Conservation (phyloP, 1,140 invertebrate genomes). For the Thaumatotibia leucotreta region DNA sequence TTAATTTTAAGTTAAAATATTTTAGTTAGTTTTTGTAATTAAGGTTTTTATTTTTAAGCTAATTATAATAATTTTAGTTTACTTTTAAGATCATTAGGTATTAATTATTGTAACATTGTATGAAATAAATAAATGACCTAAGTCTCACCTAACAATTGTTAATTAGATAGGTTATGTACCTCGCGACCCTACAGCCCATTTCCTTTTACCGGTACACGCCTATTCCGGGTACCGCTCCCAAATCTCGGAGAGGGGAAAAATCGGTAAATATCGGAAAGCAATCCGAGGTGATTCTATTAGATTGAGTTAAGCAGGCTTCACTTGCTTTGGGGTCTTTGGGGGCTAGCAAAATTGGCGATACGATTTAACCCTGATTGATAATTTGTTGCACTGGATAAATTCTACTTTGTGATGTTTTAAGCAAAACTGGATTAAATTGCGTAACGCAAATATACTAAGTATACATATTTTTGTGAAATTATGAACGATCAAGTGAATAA, state of each 20-base stretch:
- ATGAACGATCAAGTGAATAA: too few relatives aligned
- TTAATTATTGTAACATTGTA: conserved; percentile 3
- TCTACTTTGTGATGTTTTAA: background rate
- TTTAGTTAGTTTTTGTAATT: too few relatives aligned
- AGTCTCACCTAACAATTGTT: conserved; percentile 58
- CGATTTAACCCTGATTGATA: conserved; percentile 26
- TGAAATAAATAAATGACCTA: conserved; percentile 23
- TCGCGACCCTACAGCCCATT: conserved; percentile 48
- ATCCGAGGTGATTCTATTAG: conserved; percentile 74
- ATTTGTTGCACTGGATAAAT: background rate
- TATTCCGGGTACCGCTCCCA: conserved; percentile 60
- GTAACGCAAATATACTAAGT: too few relatives aligned
- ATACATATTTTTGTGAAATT: too few relatives aligned
- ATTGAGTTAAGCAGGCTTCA: conserved; percentile 60
- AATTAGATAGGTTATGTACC: conserved; percentile 63
- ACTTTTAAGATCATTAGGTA: too few relatives aligned
- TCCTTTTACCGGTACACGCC: conserved; percentile 57
- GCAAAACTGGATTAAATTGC: background rate
- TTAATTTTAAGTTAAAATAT: too few relatives aligned
- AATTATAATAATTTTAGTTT: too few relatives aligned
- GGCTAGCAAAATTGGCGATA: conserved; percentile 23
- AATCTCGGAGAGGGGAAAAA: conserved; percentile 66
- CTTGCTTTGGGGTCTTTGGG: conserved; percentile 34
- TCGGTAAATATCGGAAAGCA: conserved; percentile 75
- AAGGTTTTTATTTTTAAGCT: too few relatives aligned